A percentile compares a stretch with the other conserved stretches of the same genome.
Conservation (phyloP, 2,113 vertebrate species). For the Mustelus asterias region DNA sequence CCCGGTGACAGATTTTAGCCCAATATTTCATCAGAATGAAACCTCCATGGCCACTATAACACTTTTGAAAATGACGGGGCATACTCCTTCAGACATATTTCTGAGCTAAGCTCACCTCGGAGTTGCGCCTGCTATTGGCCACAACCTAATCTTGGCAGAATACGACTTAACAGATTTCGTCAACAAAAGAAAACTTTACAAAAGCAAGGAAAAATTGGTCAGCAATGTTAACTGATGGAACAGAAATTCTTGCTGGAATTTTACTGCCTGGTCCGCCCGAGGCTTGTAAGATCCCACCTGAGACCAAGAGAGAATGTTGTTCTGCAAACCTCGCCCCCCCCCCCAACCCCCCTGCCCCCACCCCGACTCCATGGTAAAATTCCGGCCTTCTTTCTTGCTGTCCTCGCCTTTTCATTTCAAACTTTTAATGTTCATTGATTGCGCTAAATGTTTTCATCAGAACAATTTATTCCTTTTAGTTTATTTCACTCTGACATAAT, state of each 20-base stretch:
- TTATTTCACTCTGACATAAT: background rate
- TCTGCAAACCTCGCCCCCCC: too few relatives aligned
- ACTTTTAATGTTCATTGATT: background rate
- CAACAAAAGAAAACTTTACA: background rate
- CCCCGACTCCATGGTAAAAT: too few relatives aligned
- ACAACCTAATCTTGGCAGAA: background rate
- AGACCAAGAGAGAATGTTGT: too few relatives aligned
- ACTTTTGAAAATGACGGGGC: background rate
- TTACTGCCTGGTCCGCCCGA: too few relatives aligned
- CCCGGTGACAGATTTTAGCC: too few relatives aligned
- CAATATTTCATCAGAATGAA: too few relatives aligned
- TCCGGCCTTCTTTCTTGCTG: background rate
- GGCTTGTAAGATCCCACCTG: too few relatives aligned
- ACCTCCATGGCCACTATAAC: too few relatives aligned
- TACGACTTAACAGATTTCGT: background rate
- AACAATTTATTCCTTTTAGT: background rate
- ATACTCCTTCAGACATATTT: background rate
- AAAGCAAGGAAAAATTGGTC: background rate
- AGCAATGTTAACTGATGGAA: too few relatives aligned
- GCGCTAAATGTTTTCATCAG: background rate
- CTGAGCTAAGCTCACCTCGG: background rate
- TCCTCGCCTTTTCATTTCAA: background rate
- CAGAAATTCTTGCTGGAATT: background rate
- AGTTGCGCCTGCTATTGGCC: background rate
- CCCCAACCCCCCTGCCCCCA: too few relatives aligned